A percentile compares a stretch with the other conserved stretches of the same genome.
These are phyloP conservation scores for Perdita meconis DNA, from an alignment of 2,888 invertebrate genomes.

Conservation along the genomic window DNA sequence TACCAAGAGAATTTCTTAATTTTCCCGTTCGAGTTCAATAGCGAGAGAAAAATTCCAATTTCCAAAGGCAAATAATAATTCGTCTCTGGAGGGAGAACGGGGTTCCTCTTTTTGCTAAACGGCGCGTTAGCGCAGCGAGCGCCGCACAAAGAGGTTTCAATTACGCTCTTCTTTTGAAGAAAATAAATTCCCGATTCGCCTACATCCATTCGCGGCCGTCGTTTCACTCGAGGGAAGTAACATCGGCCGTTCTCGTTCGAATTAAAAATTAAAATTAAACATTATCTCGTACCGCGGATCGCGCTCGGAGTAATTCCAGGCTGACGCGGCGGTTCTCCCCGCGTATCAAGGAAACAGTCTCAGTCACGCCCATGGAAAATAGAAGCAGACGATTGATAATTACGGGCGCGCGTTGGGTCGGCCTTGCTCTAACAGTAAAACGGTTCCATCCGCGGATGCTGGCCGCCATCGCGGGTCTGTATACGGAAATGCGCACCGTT, in stretches of 20 bases:
- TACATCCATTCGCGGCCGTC: background rate
- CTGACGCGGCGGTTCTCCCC: constrained; percentile 19
- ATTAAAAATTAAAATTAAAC: constrained; percentile 47
- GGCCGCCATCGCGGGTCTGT: too few relatives aligned
- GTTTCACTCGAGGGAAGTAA: constrained; percentile 31
- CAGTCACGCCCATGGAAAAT: constrained; percentile 31
- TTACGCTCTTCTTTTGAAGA: background rate
- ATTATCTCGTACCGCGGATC: constrained; percentile 38
- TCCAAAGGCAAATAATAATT: too few relatives aligned
- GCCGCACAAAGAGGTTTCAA: constrained; percentile 8
- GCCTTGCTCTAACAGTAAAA: constrained; percentile 38
- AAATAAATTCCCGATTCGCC: constrained; percentile 6
- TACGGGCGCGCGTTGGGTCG: constrained; percentile 1
- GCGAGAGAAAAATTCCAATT: background rate
- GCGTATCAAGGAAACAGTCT: constrained; percentile 37
- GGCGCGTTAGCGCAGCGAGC: background rate
- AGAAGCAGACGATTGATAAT: constrained; percentile 50
- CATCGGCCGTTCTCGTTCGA: background rate
- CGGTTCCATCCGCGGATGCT: constrained; percentile 18
- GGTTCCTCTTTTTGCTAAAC: background rate
- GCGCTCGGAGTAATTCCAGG: constrained; percentile 32
- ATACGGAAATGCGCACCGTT: constrained; percentile 40
- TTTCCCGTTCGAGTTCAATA: background rate
- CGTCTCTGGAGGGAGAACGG: background rate
- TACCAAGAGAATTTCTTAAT: background rate